Evolutionary conservation across 2,888 invertebrate genomes (phyloP).

Genomic region (Dione juno): DNA sequence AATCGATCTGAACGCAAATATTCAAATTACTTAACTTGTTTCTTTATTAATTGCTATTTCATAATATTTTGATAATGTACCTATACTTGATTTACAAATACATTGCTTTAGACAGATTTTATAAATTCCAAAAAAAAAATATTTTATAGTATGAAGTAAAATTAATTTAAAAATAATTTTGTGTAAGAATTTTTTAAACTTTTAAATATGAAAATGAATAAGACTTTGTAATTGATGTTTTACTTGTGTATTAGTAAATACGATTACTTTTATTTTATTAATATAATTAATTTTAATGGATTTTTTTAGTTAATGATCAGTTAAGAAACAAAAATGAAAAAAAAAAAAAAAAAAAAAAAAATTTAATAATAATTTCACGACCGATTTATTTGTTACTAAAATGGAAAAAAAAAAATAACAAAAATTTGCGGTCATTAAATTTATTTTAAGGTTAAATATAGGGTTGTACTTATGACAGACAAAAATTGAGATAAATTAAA

Average conservation of each 20-base stretch:
- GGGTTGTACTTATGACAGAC: background rate
- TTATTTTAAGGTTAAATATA: background rate
- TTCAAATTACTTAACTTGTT: constrained; percentile 1
- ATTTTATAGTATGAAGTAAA: background rate
- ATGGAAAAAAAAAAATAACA: background rate
- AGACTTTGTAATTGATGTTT: background rate
- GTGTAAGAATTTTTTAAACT: background rate
- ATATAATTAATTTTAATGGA: background rate
- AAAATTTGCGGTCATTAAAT: background rate
- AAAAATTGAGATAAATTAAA: no score
- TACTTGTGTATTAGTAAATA: constrained; percentile 16
- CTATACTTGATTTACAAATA: background rate
- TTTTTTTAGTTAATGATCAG: constrained; percentile 4
- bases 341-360: background rate
- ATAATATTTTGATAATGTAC: background rate
- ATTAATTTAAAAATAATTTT: background rate
- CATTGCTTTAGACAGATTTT: background rate
- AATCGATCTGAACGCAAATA: constrained; percentile 1
- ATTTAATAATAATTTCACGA: background rate
- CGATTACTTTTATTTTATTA: constrained; percentile 7
- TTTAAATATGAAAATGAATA: background rate
- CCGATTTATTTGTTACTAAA: background rate
- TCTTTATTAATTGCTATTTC: background rate
- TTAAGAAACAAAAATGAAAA: background rate
- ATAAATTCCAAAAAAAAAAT: background rate